Conservation (phyloP, 2,113 vertebrate species). For the Engraulis encrasicolus region DNA sequence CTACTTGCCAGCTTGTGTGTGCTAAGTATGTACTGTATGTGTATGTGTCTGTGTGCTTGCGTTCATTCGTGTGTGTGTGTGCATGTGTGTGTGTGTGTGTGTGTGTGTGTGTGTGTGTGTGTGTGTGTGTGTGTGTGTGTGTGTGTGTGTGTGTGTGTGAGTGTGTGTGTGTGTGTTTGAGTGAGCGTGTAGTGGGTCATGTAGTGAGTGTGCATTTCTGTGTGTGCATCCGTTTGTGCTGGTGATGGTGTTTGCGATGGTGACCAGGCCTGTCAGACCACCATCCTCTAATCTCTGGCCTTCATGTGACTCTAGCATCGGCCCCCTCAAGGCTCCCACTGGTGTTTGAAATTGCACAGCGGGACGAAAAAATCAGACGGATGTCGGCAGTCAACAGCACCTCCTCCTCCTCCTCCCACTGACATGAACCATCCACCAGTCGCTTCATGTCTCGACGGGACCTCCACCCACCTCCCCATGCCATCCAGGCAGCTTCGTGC, state of each 20-base stretch:
- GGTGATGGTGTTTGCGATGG: too few relatives aligned
- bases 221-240: too few relatives aligned
- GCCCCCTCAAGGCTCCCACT: neutral
- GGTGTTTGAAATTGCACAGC: constrained; percentile 2
- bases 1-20: too few relatives aligned
- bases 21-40: neutral
- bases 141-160: neutral
- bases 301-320: neutral
- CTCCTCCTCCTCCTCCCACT: neutral
- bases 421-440: neutral
- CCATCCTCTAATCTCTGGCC: neutral
- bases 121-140: neutral
- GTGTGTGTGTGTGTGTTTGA: neutral
- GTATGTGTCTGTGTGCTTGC: too few relatives aligned
- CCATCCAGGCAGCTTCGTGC: neutral
- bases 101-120: neutral
- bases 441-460: too few relatives aligned
- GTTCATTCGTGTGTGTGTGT: too few relatives aligned
- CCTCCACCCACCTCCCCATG: too few relatives aligned
- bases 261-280: neutral
- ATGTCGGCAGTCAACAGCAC: neutral
- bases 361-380: neutral
- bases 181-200: too few relatives aligned
- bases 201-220: too few relatives aligned
- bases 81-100: neutral